A percentile compares a stretch with the other conserved stretches of the same genome.
phyloP scores from a whole-genome alignment of 1,140 invertebrate genomes.

The Polypedilum vanderplanki region DNA sequence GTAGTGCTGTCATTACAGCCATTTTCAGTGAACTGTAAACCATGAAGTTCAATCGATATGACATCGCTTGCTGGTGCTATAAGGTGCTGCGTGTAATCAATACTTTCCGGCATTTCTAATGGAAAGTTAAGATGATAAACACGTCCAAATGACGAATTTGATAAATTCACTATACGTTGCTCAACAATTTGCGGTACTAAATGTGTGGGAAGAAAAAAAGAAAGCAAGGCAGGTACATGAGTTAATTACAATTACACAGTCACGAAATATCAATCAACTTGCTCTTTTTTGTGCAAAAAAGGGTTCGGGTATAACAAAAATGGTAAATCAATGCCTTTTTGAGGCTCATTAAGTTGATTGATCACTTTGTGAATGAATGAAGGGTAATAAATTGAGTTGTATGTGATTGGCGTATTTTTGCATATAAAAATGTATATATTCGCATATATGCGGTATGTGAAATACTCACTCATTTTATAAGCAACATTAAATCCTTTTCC shows the following conservation, averaged over 20 bases:
- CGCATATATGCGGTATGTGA: background rate
- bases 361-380: background rate
- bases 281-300: constrained; percentile 11
- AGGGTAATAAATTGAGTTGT: background rate
- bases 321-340: background rate
- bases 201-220: constrained; percentile 30
- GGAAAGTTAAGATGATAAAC: constrained; percentile 53
- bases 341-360: constrained; percentile 4
- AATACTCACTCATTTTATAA: constrained; percentile 51
- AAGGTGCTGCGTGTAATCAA: constrained; percentile 50
- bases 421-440: background rate
- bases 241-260: constrained; percentile 27
- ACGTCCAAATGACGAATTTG: constrained; percentile 36
- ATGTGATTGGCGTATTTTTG: background rate
- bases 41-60: constrained; percentile 49
- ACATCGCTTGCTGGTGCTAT: constrained; percentile 51
- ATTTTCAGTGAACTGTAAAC: constrained; percentile 43
- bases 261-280: background rate
- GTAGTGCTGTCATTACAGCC: constrained; percentile 32
- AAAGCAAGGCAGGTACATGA: background rate
- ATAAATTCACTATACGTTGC: constrained; percentile 33
- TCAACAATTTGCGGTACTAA: constrained; percentile 34
- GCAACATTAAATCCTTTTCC: constrained; percentile 54
- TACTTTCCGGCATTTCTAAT: constrained; percentile 43
- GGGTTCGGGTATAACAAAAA: no score